Evolutionary conservation across 2,888 invertebrate genomes (phyloP).

Genomic region (Leptopilina syphax): DNA sequence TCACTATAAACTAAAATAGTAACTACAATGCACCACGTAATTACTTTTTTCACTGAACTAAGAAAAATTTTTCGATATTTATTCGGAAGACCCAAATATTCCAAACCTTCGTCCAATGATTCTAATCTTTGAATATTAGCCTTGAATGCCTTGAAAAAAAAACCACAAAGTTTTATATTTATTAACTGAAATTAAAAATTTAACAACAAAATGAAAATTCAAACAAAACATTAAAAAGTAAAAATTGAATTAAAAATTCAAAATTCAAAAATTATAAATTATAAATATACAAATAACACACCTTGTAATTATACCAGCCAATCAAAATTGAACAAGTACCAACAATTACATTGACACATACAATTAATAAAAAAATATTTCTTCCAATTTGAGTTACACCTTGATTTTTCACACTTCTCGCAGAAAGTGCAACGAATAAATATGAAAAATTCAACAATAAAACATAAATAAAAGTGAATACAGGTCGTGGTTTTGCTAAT

Average conservation of each 20-base stretch:
- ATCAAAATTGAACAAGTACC: background rate
- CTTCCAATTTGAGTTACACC: background rate
- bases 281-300: background rate
- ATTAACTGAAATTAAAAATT: too few relatives aligned
- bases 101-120: constrained; percentile 18
- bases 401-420: background rate
- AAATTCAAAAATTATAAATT: background rate
- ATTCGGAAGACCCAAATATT: constrained; percentile 2
- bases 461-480: constrained; percentile 5
- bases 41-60: background rate
- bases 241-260: background rate
- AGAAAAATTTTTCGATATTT: constrained; percentile 15
- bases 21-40: background rate
- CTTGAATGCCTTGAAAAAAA: background rate
- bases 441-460: background rate
- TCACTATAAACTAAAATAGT: background rate
- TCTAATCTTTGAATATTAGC: constrained; percentile 5
- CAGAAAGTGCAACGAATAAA: background rate
- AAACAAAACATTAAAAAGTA: background rate
- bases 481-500: constrained; percentile 1
- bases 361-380: background rate
- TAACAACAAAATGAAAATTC: background rate
- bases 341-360: background rate
- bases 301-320: constrained; percentile 34
- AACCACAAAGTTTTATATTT: background rate